A percentile compares a stretch with the other conserved stretches of the same genome.
Evolutionary conservation across 1,140 invertebrate species (phyloP).

Genomic region (Dinoponera quadriceps): DNA sequence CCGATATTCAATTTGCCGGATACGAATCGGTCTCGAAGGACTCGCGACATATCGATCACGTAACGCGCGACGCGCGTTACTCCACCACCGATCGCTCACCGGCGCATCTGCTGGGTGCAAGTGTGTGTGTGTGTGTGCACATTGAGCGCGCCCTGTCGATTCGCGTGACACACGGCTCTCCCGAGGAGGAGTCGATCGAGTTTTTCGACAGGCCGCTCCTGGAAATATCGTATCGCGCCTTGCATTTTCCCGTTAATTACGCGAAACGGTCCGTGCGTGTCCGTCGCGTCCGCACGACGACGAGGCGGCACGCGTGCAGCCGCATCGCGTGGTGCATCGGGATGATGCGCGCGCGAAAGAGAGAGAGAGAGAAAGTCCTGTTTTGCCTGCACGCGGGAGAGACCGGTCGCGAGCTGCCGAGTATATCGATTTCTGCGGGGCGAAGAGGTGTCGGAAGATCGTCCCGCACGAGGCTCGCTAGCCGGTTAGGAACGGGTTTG

Average conservation of each 20-base stretch:
- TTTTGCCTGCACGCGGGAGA: conserved; percentile 39
- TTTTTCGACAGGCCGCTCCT: too few species aligned
- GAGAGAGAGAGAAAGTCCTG: too few species aligned
- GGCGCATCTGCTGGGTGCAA: too few species aligned
- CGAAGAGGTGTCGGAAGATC: conserved; percentile 74
- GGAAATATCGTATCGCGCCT: not conserved
- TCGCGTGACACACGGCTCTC: not conserved
- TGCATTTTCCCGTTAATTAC: not conserved
- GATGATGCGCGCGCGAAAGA: not conserved
- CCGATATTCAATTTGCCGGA: conserved; percentile 45
- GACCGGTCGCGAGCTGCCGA: conserved; percentile 66
- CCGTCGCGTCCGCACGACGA: not conserved
- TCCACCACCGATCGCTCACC: not conserved
- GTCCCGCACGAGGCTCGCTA: conserved; percentile 81
- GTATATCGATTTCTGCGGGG: conserved; percentile 86
- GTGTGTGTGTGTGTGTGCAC: not conserved
- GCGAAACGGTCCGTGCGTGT: not conserved
- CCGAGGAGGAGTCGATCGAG: not conserved
- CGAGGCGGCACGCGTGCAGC: conserved; percentile 8
- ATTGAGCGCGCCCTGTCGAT: not conserved
- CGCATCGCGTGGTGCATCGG: conserved; percentile 43
- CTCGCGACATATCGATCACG: conserved; percentile 33
- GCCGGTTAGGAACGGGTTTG: conserved; percentile 43
- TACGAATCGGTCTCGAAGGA: conserved; percentile 28
- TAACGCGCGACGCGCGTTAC: conserved; percentile 2